A percentile compares a stretch with the other conserved stretches of the same genome.
phyloP scores from a whole-genome alignment of 1,140 invertebrate genomes.

The Drosophila seguyi region DNA sequence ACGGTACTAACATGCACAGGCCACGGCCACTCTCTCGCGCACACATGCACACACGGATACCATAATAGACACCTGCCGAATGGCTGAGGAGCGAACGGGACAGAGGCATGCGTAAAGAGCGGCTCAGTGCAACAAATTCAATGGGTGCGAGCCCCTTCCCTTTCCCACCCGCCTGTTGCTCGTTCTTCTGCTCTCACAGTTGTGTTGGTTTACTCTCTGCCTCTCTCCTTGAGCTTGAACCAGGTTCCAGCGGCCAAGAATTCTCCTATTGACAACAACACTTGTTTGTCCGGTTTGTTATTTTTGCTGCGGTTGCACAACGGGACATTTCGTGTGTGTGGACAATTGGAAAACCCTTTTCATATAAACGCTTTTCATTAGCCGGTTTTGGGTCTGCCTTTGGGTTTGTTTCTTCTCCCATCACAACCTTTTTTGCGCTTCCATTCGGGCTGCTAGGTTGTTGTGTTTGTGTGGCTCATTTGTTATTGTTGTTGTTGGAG shows the following conservation, averaged over 20 bases:
- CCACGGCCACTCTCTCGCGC: slow-evolving; percentile 19
- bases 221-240: slow-evolving; percentile 67
- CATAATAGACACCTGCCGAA: slow-evolving; percentile 48
- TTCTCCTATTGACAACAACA: slow-evolving; percentile 53
- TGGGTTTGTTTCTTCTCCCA: slow-evolving; percentile 28
- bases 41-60: slow-evolving; percentile 10
- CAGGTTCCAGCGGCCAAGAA: slow-evolving; percentile 52
- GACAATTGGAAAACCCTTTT: slow-evolving; percentile 61
- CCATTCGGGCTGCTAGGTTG: slow-evolving; percentile 44
- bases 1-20: slow-evolving; percentile 75
- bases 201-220: slow-evolving; percentile 10
- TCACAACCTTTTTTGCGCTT: slow-evolving; percentile 51
- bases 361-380: slow-evolving; percentile 60
- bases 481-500: slow-evolving; percentile 46
- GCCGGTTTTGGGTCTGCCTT: slow-evolving; percentile 27
- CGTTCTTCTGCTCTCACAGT: slow-evolving; percentile 20
- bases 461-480: slow-evolving; percentile 37
- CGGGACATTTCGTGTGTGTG: slow-evolving; percentile 71
- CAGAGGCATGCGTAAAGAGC: slow-evolving; percentile 57
- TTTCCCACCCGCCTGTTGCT: slow-evolving; percentile 25
- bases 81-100: slow-evolving; percentile 32
- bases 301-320: slow-evolving; percentile 60
- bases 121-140: slow-evolving; percentile 59
- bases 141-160: slow-evolving; percentile 46
- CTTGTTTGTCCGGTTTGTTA: slow-evolving; percentile 78